Conservation (phyloP, 1,140 invertebrate species). For the Nixonia krombeini region DNA sequence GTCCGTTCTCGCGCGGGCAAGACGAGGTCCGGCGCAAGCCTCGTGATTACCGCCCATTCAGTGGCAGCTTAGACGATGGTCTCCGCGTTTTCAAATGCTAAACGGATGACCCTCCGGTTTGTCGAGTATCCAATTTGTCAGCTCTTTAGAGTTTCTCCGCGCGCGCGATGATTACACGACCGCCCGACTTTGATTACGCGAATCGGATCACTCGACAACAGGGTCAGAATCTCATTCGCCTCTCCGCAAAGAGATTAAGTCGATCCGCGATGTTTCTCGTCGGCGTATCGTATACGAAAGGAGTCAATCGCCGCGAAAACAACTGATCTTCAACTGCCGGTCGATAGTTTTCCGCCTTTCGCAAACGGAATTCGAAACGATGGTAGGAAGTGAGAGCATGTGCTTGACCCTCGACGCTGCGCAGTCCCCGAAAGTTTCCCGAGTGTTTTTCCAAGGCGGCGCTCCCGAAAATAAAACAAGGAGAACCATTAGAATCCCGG, state of each 20-base stretch:
- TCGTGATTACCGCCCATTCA: conserved; percentile 65
- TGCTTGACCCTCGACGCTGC: too few species aligned
- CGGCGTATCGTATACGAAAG: too few species aligned
- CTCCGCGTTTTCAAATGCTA: conserved; percentile 51
- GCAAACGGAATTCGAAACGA: too few species aligned
- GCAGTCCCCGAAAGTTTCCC: too few species aligned
- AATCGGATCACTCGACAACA: conserved; percentile 40
- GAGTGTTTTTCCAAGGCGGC: too few species aligned
- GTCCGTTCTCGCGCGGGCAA: conserved; percentile 7
- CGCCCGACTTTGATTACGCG: conserved; percentile 42
- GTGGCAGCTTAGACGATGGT: conserved; percentile 46
- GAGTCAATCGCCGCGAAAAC: too few species aligned
- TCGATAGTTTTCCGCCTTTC: too few species aligned
- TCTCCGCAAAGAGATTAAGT: conserved; percentile 40
- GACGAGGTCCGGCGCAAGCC: conserved; percentile 13
- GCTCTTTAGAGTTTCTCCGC: conserved; percentile 25
- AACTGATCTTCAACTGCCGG: too few species aligned
- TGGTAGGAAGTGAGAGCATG: too few species aligned
- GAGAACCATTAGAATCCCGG: conserved; percentile 20
- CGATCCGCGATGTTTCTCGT: too few species aligned
- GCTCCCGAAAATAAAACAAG: conserved; percentile 15
- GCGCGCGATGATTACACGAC: conserved; percentile 44
- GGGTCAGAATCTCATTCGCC: conserved; percentile 35
- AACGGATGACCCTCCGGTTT: conserved; percentile 28
- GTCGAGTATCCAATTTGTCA: conserved; percentile 51